Evolutionary conservation across 2,113 vertebrate genomes (phyloP).

Genomic region (Chroicocephalus ridibundus): DNA sequence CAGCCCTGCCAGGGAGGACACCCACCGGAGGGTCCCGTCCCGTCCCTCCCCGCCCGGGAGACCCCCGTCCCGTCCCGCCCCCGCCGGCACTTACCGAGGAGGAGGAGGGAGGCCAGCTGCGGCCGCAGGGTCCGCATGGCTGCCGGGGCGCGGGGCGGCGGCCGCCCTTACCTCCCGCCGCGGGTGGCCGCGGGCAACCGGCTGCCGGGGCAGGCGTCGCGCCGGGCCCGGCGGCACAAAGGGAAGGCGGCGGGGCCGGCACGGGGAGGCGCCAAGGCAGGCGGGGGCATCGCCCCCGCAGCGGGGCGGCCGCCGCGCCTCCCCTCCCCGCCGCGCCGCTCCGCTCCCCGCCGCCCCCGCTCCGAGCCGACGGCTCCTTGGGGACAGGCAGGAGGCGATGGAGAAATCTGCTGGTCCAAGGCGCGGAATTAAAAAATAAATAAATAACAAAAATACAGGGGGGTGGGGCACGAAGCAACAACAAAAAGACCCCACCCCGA

Average conservation of each 20-base stretch:
- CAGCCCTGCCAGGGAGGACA: background rate
- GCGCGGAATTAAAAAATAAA: background rate
- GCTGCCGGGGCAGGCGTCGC: background rate
- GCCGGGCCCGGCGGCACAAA: background rate
- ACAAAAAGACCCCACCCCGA: background rate
- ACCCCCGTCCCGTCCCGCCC: background rate
- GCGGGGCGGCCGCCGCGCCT: background rate
- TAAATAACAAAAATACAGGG: too few relatives aligned
- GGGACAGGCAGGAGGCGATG: background rate
- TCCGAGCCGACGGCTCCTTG: background rate
- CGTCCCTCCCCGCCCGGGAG: background rate
- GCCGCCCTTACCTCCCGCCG: slow-evolving; percentile 12
- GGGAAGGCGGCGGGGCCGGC: background rate
- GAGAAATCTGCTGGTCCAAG: background rate
- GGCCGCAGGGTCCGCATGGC: slow-evolving; percentile 59
- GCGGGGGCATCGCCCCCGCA: background rate
- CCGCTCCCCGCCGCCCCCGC: background rate
- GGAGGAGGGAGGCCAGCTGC: slow-evolving; percentile 37
- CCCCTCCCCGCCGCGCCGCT: background rate
- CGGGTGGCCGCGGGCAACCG: background rate
- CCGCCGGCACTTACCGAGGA: slow-evolving; percentile 42
- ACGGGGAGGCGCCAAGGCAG: background rate
- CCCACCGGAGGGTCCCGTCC: background rate
- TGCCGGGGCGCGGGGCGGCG: slow-evolving; percentile 23
- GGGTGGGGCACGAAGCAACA: background rate